These are phyloP conservation scores for Athalia cordata DNA, from an alignment of 2,888 invertebrate species.

Conservation along the genomic window DNA sequence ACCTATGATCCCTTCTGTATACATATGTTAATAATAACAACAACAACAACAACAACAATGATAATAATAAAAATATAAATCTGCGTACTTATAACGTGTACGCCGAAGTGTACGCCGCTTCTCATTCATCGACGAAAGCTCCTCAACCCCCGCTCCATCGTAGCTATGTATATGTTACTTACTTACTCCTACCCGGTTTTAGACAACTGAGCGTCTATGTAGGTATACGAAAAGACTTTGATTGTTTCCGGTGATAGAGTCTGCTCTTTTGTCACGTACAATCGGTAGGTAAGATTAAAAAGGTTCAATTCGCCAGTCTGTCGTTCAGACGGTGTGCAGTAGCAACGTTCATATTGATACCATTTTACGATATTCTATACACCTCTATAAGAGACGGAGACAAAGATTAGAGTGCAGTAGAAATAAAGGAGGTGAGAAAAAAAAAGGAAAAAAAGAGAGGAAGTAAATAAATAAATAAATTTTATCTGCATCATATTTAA, in stretches of 20 bases:
- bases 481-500: too few relatives aligned
- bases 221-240: slow-evolving; percentile 1
- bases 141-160: neutral
- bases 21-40: neutral
- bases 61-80: neutral
- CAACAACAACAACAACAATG: too few relatives aligned
- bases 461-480: too few relatives aligned
- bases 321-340: too few relatives aligned
- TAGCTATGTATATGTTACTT: neutral
- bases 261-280: slow-evolving; percentile 20
- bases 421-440: too few relatives aligned
- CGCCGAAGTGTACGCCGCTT: slow-evolving; percentile 5
- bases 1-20: neutral
- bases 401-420: too few relatives aligned
- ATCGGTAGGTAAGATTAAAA: slow-evolving; percentile 14
- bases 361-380: too few relatives aligned
- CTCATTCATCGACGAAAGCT: slow-evolving; percentile 3
- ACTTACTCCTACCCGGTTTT: neutral
- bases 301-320: neutral
- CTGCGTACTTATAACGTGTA: neutral
- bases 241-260: slow-evolving; percentile 29
- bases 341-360: too few relatives aligned
- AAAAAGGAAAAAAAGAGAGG: too few relatives aligned
- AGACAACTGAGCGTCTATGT: slow-evolving; percentile 1
- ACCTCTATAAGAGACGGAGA: too few relatives aligned